A percentile compares a stretch with the other conserved stretches of the same genome.
phyloP scores from a whole-genome alignment of 2,888 invertebrate species.

The Anodontia alba region DNA sequence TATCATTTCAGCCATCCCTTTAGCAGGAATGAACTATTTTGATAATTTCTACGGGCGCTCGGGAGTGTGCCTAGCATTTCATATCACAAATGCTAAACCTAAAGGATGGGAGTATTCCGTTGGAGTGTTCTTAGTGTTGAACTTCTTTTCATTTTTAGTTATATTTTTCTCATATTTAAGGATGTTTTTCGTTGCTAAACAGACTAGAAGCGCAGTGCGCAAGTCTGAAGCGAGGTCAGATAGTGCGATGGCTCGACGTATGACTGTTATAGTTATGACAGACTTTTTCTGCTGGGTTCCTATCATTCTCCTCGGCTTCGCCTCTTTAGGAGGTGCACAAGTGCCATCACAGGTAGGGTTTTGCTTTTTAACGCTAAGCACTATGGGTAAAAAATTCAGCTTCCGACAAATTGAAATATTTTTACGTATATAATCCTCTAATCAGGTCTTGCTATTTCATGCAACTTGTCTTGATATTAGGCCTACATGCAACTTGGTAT shows the following conservation, averaged over 20 bases:
- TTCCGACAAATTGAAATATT: no score
- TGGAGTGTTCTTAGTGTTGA: slow-evolving; percentile 86
- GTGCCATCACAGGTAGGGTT: slow-evolving; percentile 81
- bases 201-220: slow-evolving; percentile 85
- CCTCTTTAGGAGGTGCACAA: slow-evolving; percentile 85
- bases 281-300: slow-evolving; percentile 87
- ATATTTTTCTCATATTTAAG: slow-evolving; percentile 86
- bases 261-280: slow-evolving; percentile 86
- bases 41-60: slow-evolving; percentile 86
- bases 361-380: no score
- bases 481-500: no score
- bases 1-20: slow-evolving; percentile 75
- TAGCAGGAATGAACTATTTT: slow-evolving; percentile 84
- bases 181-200: slow-evolving; percentile 86
- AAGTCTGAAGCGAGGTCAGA: slow-evolving; percentile 83
- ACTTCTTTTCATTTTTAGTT: slow-evolving; percentile 85
- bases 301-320: slow-evolving; percentile 86
- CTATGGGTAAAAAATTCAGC: background rate
- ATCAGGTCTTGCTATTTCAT: no score
- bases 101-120: slow-evolving; percentile 87
- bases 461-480: no score
- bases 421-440: no score
- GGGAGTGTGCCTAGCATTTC: slow-evolving; percentile 86
- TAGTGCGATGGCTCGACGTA: slow-evolving; percentile 86
- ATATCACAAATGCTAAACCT: slow-evolving; percentile 86